phyloP scores from a whole-genome alignment of 2,113 vertebrate genomes.

The Cyanistes caeruleus region DNA sequence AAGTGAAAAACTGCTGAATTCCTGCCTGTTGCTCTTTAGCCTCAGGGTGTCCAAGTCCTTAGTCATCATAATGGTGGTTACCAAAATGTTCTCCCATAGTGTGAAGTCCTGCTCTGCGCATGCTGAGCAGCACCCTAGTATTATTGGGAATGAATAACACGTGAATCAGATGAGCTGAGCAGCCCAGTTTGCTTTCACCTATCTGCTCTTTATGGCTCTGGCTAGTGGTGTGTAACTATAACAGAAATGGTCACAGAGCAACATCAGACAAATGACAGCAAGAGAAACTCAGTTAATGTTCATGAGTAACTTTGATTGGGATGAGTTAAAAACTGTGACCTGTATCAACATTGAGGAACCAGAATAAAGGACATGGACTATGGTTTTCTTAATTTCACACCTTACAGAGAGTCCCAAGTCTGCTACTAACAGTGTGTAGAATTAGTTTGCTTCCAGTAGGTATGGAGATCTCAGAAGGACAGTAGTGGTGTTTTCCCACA shows the following conservation, averaged over 20 bases:
- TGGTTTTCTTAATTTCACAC: background rate
- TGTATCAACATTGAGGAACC: background rate
- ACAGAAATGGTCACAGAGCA: background rate
- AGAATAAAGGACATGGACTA: background rate
- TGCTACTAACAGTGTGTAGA: background rate
- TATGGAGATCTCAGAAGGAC: background rate
- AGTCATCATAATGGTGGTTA: background rate
- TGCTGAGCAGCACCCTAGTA: background rate
- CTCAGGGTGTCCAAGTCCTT: background rate
- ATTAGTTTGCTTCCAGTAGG: background rate
- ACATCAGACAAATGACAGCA: background rate
- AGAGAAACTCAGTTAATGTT: background rate
- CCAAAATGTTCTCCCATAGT: background rate
- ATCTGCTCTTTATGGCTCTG: background rate
- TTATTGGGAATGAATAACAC: background rate
- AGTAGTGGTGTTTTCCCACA: background rate
- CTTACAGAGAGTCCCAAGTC: background rate
- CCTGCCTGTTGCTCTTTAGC: background rate
- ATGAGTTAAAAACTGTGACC: background rate
- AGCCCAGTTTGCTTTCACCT: background rate
- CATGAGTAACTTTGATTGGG: background rate
- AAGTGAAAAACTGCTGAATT: background rate
- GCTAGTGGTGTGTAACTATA: rapidly evolving
- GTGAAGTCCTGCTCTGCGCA: background rate
- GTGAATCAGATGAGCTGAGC: background rate